phyloP scores from a whole-genome alignment of 2,797 vertebrate genomes.

The Dendrocincla tyrannina region DNA sequence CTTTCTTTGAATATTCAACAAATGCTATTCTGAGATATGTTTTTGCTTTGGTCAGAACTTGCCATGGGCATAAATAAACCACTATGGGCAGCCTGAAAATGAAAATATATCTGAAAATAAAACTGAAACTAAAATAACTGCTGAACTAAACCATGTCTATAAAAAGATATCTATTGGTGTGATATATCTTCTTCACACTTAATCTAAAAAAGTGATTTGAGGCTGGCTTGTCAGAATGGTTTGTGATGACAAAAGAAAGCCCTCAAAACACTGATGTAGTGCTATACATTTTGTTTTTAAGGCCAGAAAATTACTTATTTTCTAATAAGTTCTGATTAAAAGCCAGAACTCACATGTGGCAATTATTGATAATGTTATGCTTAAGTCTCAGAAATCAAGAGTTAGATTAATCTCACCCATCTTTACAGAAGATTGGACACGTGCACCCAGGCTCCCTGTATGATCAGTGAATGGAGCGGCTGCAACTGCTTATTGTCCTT shows the following conservation, averaged over 20 bases:
- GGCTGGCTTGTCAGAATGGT: not conserved
- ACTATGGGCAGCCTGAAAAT: not conserved
- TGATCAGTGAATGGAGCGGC: not conserved
- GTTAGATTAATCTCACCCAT: not conserved
- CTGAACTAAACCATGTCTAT: not conserved
- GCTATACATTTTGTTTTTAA: not conserved
- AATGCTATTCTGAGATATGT: not conserved
- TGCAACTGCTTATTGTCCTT: not conserved
- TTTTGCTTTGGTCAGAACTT: not conserved
- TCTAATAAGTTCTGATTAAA: not conserved
- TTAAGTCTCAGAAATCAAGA: not conserved
- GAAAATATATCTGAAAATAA: not conserved
- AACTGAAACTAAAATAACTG: not conserved
- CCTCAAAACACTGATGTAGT: fast-evolving
- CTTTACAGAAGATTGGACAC: not conserved
- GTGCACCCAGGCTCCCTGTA: not conserved
- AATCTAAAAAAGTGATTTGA: not conserved
- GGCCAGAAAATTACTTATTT: not conserved
- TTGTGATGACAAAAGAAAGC: not conserved
- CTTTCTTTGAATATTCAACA: not conserved
- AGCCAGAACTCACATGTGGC: not conserved
- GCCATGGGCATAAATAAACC: not conserved
- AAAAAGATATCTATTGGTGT: not conserved
- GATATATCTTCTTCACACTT: not conserved
- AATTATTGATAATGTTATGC: not conserved